Evolutionary conservation across 2,888 invertebrate genomes (phyloP), one percentile per base, ranked within the genome.

Genomic region (Epinotia demarniana): DNA sequence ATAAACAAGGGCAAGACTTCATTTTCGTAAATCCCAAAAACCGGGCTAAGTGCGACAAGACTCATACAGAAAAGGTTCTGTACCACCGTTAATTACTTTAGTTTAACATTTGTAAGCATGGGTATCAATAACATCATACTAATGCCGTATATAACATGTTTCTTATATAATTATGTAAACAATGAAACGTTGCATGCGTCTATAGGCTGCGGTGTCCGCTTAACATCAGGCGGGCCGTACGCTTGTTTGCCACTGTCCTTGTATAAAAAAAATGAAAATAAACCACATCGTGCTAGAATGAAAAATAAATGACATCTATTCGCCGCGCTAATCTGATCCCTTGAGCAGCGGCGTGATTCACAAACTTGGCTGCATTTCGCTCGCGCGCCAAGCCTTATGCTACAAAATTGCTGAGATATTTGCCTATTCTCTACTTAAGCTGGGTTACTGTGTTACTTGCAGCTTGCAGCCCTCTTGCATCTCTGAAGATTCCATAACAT

Each of bases 401-500:
- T 53, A 64, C 70, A 66, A 74, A 71, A 75, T 75, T 78, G 63
- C 69, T 79, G 63, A 78, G 77, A 77, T 77, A 78, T 73, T 72
- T 75, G 76, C 70, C 69, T 69, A 19, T 58, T 23, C 55, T 39
- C 61, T 62, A 63, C 55, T 66, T 43, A 16, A 71, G 76, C 66
- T 53, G 60, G 61, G 19, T 75, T 77, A 75, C 75, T 77, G 71
- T 71, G 75, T 77, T 39, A 39, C 39, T 4, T 39, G 39, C 39
- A 39, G 39, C 39, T 39, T 74, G 72, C 62, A 69, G 12, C 73
- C 76, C 46, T 46, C 78, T 78, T 75, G 63, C 55, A 61, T 58
- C 75, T 72, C 62, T 74, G 73, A 68, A 77, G 77, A 78, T 80
- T 79, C 79, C 78, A 77, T 80, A 79, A 80, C 79, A 70, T 79